Percentiles rank a stretch among this genome's conserved stretches.
Evolutionary conservation across 53 echinoderm and acorn worm species (phyloP).

Genomic region (Arbacia lixula): DNA sequence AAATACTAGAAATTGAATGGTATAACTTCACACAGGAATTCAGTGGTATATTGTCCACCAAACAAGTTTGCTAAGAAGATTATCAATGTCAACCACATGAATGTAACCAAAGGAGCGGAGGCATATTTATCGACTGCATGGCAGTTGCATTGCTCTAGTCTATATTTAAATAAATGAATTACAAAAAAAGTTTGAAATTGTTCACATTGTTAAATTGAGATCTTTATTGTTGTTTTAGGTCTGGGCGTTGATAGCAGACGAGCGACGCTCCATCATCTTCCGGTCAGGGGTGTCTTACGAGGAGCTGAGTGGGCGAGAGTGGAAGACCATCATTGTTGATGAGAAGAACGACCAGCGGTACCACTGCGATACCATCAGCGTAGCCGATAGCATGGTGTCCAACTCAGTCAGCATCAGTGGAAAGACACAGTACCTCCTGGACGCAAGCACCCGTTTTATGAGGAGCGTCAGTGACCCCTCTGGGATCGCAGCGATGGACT

Average conservation of each 20-base stretch:
- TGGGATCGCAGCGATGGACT: neutral
- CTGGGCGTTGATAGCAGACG: conserved; percentile 86
- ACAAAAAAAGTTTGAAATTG: too few relatives aligned
- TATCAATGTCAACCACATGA: too few relatives aligned
- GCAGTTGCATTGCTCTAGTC: too few relatives aligned
- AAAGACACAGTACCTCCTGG: conserved; percentile 26
- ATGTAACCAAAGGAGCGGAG: too few relatives aligned
- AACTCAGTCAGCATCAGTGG: conserved; percentile 47
- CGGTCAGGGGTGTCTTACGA: conserved; percentile 76
- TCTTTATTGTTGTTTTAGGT: conserved; percentile 65
- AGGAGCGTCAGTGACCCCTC: conserved; percentile 39
- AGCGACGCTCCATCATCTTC: conserved; percentile 71
- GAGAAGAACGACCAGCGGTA: conserved; percentile 54
- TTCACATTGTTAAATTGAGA: too few relatives aligned
- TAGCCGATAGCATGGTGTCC: conserved; percentile 66
- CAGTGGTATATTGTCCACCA: too few relatives aligned
- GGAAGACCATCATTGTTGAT: conserved; percentile 81
- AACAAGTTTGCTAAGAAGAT: too few relatives aligned
- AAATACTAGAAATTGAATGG: too few relatives aligned
- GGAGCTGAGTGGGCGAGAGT: conserved; percentile 82
- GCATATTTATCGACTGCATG: too few relatives aligned
- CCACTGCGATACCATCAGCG: conserved; percentile 42
- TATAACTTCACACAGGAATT: too few relatives aligned
- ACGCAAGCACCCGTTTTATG: conserved; percentile 14
- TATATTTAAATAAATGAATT: too few relatives aligned